A percentile compares a stretch with the other conserved stretches of the same genome.
Evolutionary conservation across 2,797 vertebrate genomes (phyloP).

Genomic region (Gymnothorax javanicus): DNA sequence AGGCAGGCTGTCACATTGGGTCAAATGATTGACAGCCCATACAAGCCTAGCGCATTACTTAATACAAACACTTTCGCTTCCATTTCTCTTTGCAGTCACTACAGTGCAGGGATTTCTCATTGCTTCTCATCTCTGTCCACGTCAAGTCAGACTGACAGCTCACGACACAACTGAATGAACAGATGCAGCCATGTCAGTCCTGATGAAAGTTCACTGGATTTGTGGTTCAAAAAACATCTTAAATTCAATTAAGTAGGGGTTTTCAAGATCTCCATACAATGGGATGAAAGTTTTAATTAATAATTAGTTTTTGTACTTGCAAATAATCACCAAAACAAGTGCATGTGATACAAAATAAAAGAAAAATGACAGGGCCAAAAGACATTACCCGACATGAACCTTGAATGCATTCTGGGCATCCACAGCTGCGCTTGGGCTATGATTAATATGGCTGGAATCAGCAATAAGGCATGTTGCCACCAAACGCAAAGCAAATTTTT

Average conservation of each 20-base stretch:
- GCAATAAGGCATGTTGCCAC: too few species aligned
- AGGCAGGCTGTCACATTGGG: too few species aligned
- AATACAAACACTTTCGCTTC: neutral
- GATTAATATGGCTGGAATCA: neutral
- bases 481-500: too few species aligned
- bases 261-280: neutral
- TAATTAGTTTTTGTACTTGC: neutral
- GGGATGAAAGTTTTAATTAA: neutral
- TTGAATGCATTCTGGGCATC: neutral
- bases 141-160: neutral
- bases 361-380: neutral
- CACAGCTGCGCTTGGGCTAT: neutral
- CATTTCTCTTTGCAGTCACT: neutral
- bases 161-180: neutral
- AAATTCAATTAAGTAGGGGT: neutral
- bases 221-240: neutral
- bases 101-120: neutral
- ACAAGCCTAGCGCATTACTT: neutral
- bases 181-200: neutral
- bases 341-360: neutral
- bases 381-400: neutral
- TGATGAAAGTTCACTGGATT: neutral
- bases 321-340: neutral
- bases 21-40: neutral
- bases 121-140: neutral